Evolutionary conservation across 2,113 vertebrate species (phyloP), one percentile per base, ranked within the genome.

Genomic region (Notothenia coriiceps): DNA sequence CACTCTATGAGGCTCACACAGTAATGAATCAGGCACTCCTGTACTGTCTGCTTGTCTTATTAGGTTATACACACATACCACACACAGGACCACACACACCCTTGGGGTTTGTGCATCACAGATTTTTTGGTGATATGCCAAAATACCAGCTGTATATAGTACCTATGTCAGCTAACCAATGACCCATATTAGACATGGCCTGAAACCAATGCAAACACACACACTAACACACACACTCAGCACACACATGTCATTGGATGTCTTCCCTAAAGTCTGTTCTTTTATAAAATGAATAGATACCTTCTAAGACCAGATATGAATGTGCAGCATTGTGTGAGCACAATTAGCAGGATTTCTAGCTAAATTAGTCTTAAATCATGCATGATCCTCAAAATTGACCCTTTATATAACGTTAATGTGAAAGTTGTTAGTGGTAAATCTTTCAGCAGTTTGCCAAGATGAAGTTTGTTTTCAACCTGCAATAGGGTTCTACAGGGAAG

Each of bases 71-170:
- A 15, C 14, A 61, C 62, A 57, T 1, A 22, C 51, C n/a, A n/a
- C 52, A 43, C 47, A 59, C 74, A 73, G 47, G 49, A n/a, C n/a
- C 51, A 73, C 40, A 18, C 57, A 64, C 17, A 10, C 80, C 77
- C 33, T 5, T 69, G 80, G 80, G 84, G 82, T 80, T 86, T 79
- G 43, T 70, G 77, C 72, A 59, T 82, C 75, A 77, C 80, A 86
- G 77, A 83, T 59, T 88, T 86, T 61, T n/a, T n/a, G 29, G 6
- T 71, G 60, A n/a, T 46, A 57, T 78, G 74, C 75, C 86, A 84
- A 85, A 86, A 83, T 46, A 86, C 75, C 70, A 79, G 82, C 80
- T 88, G 77, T 84, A 78, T 54, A 78, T 74, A 87, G 82, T 65
- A 22, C 22, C 22, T 22, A 75, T 80, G 79, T 86, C 65, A 81